Percentiles rank a stretch among this genome's conserved stretches.
Conservation (phyloP, 2,888 invertebrate species). For the Metallyticus violacea region DNA sequence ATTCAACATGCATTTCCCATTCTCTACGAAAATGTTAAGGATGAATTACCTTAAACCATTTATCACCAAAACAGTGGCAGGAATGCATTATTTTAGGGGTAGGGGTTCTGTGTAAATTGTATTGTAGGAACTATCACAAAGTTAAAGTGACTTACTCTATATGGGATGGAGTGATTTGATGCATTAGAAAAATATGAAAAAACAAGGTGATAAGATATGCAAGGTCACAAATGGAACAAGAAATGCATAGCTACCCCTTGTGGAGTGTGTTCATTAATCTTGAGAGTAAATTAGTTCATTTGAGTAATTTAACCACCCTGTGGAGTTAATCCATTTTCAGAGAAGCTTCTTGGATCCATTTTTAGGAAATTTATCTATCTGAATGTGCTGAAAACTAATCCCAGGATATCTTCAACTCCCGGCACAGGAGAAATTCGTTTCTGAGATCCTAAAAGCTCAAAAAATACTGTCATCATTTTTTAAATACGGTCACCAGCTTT, state of each 20-base stretch:
- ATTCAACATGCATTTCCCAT: background rate
- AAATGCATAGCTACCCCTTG: background rate
- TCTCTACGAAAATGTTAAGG: background rate
- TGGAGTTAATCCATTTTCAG: background rate
- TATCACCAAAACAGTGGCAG: background rate
- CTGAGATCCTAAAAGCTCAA: conserved; percentile 22
- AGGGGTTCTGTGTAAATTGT: background rate
- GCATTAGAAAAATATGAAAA: background rate
- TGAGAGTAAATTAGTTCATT: background rate
- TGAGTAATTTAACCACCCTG: background rate
- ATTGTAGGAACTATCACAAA: background rate
- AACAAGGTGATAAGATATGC: background rate
- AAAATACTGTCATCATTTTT: conserved; percentile 26
- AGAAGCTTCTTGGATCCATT: background rate
- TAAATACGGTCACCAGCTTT: conserved; percentile 14
- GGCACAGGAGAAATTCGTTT: conserved; percentile 6
- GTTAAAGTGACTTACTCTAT: background rate
- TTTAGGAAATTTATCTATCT: too few species aligned
- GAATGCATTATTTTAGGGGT: background rate
- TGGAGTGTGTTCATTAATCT: background rate
- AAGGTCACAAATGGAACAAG: background rate
- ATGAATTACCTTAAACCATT: background rate
- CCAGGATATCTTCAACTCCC: background rate
- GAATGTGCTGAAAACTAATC: background rate
- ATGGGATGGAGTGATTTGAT: background rate